phyloP scores from a whole-genome alignment of 2,888 invertebrate species.

The Lasius fuliginosus region DNA sequence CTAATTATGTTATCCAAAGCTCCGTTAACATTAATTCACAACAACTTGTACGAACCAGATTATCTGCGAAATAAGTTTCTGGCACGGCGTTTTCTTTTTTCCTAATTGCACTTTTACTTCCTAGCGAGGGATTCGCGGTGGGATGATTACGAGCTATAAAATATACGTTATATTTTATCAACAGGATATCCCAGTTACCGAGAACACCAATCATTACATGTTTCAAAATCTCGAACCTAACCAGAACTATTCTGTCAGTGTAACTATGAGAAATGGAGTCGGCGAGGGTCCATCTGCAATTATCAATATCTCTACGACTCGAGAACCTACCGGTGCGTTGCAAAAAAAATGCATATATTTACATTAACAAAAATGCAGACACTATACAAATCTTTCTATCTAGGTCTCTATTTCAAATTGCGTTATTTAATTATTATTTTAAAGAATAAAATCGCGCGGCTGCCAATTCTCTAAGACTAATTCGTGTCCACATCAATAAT shows the following conservation, averaged over 20 bases:
- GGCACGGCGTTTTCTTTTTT: conserved; percentile 83
- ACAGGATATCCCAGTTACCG: conserved; percentile 92
- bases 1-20: neutral
- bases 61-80: conserved; percentile 77
- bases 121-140: conserved; percentile 60
- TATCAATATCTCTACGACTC: conserved; percentile 90
- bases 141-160: conserved; percentile 9
- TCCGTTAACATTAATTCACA: conserved; percentile 44
- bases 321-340: conserved; percentile 89
- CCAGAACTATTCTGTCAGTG: conserved; percentile 92
- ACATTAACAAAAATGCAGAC: neutral
- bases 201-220: conserved; percentile 90
- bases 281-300: conserved; percentile 93
- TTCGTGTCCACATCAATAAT: neutral
- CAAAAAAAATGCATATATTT: neutral
- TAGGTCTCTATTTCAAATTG: neutral
- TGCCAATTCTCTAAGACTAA: neutral
- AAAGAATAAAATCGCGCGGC: neutral
- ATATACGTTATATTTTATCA: conserved; percentile 58
- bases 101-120: conserved; percentile 60
- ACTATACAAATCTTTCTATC: neutral
- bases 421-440: neutral
- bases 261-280: conserved; percentile 93
- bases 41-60: conserved; percentile 80
- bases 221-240: conserved; percentile 91